Base-by-base conservation (phyloP, 2,888 invertebrate species). In the Perdita meconis region DNA sequence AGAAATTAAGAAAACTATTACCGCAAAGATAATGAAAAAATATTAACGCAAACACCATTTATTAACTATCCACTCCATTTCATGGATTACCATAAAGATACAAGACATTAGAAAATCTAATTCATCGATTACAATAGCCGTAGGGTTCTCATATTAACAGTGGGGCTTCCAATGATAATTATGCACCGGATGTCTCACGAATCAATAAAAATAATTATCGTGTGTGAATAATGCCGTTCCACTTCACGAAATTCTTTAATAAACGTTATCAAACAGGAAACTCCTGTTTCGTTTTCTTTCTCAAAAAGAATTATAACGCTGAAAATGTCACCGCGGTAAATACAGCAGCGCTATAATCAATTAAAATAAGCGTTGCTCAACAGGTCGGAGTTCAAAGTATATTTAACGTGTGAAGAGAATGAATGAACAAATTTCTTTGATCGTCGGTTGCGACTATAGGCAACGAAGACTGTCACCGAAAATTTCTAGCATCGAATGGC, bases 101-200 rank as follows among this genome's bases (percentile, higher is more conserved):
- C 1, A 12, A 30, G 10, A 4, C 10, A 19, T 8, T 19, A 47
- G 44, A 44, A 26, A 60, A 30, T 38, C 64, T 16, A 26, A 72
- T 64, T 71, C 69, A 65, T 63, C 57, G 55, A 55, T 68, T 65
- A 44, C 40, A 77, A 59, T 34, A 68, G 22, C 40, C 16, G 22
- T 50, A 42, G 72, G n/a, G n/a, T n/a, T n/a, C n/a, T 59, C 66
- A 44, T 59, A 40, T 34, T 24, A 47, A 34, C 53, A 34, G 50
- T 12, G 59, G 40, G 75, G 71, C 69, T 59, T 64, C 69, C 64
- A 76, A 73, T 66, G 63, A 78, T 78, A 56, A 72, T 55, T 36
- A 56, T 63, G 47, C 10, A 55, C 51, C 78, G 63, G 66, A 42
- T 75, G 82, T 51, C 57, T 64, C 64, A 34, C 68, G 72, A 78